Conservation (phyloP, 1,140 invertebrate species). For the Onthophagus taurus region DNA sequence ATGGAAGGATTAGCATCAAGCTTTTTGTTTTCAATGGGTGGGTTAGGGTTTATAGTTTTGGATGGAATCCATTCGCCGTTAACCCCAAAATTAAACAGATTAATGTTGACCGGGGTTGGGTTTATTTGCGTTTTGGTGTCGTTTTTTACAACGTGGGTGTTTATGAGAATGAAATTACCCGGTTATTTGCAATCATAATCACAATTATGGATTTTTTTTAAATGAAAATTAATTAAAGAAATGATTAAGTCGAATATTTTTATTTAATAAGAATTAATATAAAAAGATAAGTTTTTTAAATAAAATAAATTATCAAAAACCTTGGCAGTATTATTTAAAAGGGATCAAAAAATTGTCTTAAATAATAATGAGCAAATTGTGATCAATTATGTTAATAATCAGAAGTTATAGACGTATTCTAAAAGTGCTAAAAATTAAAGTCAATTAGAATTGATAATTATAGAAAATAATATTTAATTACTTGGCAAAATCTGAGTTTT, state of each 20-base stretch:
- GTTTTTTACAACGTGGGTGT: conserved; percentile 94
- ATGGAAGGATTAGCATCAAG: conserved; percentile 97
- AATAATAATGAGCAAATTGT: not conserved
- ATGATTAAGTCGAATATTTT: not conserved
- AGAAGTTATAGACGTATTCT: conserved; percentile 24
- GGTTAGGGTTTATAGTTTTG: conserved; percentile 91
- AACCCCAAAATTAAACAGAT: conserved; percentile 85
- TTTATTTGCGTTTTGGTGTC: conserved; percentile 90
- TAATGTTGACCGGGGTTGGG: conserved; percentile 85
- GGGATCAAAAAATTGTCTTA: conserved; percentile 1
- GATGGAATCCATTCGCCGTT: conserved; percentile 88
- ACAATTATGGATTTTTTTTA: conserved; percentile 5
- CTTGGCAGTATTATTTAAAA: conserved; percentile 8
- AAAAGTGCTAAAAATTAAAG: conserved; percentile 23
- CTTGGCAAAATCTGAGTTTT: conserved; percentile 83
- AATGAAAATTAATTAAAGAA: not conserved
- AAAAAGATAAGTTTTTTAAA: conserved; percentile 8
- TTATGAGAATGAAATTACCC: conserved; percentile 98
- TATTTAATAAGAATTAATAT: conserved; percentile 1
- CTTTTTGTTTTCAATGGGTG: conserved; percentile 92
- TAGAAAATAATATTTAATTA: conserved; percentile 34
- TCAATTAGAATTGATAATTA: not conserved
- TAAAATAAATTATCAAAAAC: conserved; percentile 15
- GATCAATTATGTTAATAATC: not conserved
- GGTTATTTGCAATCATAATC: conserved; percentile 52